Conservation (phyloP, 2,797 vertebrate genomes). For the Urosaurus nigricauda region DNA sequence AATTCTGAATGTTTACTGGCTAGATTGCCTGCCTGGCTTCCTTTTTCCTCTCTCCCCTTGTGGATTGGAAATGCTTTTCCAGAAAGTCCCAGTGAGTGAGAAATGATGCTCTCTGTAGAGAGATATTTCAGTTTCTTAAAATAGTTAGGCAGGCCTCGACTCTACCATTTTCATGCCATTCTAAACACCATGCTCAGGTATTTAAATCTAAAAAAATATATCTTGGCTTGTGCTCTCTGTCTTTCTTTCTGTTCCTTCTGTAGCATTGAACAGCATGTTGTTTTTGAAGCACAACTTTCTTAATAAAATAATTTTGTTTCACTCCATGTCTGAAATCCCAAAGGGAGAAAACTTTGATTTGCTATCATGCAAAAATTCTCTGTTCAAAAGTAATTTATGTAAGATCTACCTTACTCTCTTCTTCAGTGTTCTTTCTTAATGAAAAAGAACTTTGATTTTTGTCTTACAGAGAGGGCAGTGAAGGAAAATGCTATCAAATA, state of each 20-base stretch:
- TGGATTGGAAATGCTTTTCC: too few species aligned
- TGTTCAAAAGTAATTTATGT: slow-evolving; percentile 18
- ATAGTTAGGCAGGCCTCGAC: too few species aligned
- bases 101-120: too few species aligned
- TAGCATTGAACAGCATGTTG: not conserved
- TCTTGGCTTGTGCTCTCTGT: not conserved
- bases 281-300: slow-evolving; percentile 17
- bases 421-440: not conserved
- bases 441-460: slow-evolving; percentile 43
- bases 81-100: too few species aligned
- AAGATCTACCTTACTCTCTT: not conserved
- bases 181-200: not conserved
- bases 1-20: too few species aligned
- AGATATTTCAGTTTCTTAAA: too few species aligned
- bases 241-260: not conserved
- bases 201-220: not conserved
- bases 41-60: too few species aligned
- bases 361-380: slow-evolving; percentile 42
- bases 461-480: slow-evolving; percentile 80
- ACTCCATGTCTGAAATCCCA: slow-evolving; percentile 16
- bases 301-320: slow-evolving; percentile 7
- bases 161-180: not conserved
- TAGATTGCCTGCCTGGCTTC: too few species aligned
- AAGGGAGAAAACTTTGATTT: slow-evolving; percentile 28
- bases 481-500: slow-evolving; percentile 83